A percentile compares a stretch with the other conserved stretches of the same genome.
Conservation (phyloP, 92 coral and sea anemone genomes). For the Phymanthus crucifer region DNA sequence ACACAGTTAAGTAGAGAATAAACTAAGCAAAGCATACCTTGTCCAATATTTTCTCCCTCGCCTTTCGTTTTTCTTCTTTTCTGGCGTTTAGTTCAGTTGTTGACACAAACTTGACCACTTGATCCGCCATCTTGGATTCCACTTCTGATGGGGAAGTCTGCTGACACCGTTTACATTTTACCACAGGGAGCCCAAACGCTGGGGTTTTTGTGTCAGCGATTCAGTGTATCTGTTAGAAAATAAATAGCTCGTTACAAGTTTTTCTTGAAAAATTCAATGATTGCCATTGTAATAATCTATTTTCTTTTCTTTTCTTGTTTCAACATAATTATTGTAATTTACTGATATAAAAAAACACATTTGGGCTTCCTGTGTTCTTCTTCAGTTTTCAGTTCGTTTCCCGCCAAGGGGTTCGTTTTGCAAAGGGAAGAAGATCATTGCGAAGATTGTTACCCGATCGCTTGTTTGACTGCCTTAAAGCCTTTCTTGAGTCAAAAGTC, state of each 20-base stretch:
- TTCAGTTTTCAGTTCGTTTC: too few species aligned
- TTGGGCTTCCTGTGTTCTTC: too few species aligned
- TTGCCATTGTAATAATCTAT: too few species aligned
- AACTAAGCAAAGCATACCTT: slow-evolving; percentile 39
- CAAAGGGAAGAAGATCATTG: not conserved
- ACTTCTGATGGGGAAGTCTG: slow-evolving; percentile 15
- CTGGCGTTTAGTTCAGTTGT: slow-evolving; percentile 80
- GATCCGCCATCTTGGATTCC: slow-evolving; percentile 94
- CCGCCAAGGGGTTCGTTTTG: too few species aligned
- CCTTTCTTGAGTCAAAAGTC: not conserved
- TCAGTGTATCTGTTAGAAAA: too few species aligned
- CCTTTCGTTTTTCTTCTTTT: slow-evolving; percentile 76
- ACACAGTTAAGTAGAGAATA: not conserved
- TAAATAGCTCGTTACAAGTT: too few species aligned
- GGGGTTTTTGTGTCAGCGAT: too few species aligned
- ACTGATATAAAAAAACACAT: too few species aligned
- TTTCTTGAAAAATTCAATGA: too few species aligned
- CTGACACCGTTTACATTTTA: slow-evolving; percentile 22
- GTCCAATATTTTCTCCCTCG: slow-evolving; percentile 68
- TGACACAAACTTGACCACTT: slow-evolving; percentile 84
- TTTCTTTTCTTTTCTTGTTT: too few species aligned
- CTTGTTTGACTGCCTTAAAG: not conserved
- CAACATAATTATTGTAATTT: too few species aligned
- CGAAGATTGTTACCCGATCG: not conserved
- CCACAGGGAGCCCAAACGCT: not conserved